phyloP scores from a whole-genome alignment of 1,140 invertebrate genomes.

The Mycetomoellerius zeteki region DNA sequence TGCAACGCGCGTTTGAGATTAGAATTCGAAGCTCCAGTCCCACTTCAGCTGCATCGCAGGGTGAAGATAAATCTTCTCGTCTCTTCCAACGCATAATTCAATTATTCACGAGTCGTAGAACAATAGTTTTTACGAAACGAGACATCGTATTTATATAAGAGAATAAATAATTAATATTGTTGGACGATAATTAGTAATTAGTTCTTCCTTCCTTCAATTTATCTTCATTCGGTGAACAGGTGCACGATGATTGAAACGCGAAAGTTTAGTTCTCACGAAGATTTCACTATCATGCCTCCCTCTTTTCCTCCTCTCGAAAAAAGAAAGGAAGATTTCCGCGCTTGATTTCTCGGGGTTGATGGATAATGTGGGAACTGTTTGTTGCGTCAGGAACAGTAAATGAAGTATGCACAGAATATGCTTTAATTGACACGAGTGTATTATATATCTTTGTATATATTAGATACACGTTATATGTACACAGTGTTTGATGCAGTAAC shows the following conservation, averaged over 20 bases:
- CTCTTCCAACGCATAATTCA: background rate
- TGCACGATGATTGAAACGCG: background rate
- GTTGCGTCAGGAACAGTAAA: background rate
- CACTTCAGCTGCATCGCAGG: background rate
- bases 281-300: constrained; percentile 29
- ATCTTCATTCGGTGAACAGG: constrained; percentile 9
- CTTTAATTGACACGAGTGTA: constrained; percentile 34
- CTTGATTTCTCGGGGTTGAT: background rate
- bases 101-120: background rate
- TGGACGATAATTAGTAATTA: background rate
- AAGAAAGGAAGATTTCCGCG: background rate
- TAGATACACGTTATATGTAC: constrained; percentile 21
- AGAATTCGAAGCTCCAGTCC: constrained; percentile 22
- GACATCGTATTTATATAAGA: background rate
- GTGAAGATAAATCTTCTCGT: background rate
- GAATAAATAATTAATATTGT: background rate
- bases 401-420: background rate
- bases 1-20: constrained; percentile 17
- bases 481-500: constrained; percentile 4
- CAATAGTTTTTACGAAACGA: background rate
- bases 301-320: background rate
- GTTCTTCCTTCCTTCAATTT: background rate
- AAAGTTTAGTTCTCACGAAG: constrained; percentile 48
- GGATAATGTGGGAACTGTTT: constrained; percentile 26
- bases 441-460: constrained; percentile 36